Evolutionary conservation across 2,113 vertebrate species (phyloP).

Genomic region (Agelaius phoeniceus): DNA sequence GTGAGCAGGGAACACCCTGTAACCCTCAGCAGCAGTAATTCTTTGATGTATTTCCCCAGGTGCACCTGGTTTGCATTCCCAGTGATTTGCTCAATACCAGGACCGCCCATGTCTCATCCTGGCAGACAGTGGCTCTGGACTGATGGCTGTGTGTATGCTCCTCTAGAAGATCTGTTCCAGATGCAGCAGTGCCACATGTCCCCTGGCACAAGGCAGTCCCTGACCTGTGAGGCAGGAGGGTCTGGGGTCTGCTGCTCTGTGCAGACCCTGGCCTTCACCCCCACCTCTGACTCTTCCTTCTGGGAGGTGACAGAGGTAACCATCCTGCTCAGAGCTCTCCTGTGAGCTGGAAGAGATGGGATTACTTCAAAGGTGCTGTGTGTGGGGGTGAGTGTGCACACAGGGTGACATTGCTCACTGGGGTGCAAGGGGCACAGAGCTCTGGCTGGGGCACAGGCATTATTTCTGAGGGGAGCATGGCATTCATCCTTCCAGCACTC

Average conservation of each 20-base stretch:
- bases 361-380: neutral
- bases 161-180: neutral
- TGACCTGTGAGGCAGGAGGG: rapidly evolving
- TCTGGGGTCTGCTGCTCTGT: neutral
- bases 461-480: neutral
- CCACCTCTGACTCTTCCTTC: neutral
- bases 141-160: neutral
- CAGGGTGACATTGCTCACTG: neutral
- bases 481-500: rapidly evolving
- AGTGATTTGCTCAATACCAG: neutral
- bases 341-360: neutral
- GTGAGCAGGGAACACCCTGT: neutral
- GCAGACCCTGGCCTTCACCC: neutral
- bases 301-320: neutral
- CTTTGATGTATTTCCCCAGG: neutral
- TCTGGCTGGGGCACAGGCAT: neutral
- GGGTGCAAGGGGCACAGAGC: neutral
- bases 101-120: neutral
- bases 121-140: neutral
- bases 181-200: neutral
- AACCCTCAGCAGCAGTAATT: neutral
- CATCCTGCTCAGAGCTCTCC: neutral
- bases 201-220: neutral
- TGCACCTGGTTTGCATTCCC: neutral
- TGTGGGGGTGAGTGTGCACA: neutral